phyloP scores from a whole-genome alignment of 1,140 invertebrate species.

The Tetragonula clypearis region DNA sequence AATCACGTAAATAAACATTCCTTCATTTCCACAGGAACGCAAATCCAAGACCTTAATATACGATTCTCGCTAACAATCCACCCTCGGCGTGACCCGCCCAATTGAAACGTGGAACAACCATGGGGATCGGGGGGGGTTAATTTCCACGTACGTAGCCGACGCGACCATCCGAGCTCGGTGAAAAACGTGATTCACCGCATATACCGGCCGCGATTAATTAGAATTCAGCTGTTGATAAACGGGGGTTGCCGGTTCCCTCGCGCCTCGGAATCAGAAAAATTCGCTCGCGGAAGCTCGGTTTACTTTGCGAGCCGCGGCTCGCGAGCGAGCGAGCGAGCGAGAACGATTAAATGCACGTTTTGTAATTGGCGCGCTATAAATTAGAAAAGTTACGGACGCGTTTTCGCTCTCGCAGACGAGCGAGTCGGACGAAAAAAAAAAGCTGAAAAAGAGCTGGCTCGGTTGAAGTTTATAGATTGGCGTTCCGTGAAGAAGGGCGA shows the following conservation, averaged over 20 bases:
- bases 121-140: not conserved
- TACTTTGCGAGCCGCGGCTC: not conserved
- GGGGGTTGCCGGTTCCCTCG: not conserved
- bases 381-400: conserved; percentile 17
- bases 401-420: no score
- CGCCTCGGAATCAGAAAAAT: not conserved
- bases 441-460: not conserved
- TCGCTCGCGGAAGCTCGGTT: not conserved
- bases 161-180: not conserved
- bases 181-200: not conserved
- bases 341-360: not conserved
- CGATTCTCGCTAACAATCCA: not conserved
- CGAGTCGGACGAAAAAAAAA: no score
- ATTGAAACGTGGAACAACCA: not conserved
- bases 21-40: not conserved
- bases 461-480: not conserved
- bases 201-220: conserved; percentile 19
- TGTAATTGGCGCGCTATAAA: conserved; percentile 13
- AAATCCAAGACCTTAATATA: not conserved
- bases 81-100: not conserved
- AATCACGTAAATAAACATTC: not conserved
- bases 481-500: no score
- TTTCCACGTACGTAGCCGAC: not conserved
- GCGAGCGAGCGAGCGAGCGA: no score
- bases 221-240: conserved; percentile 5